phyloP scores from a whole-genome alignment of 2,888 invertebrate genomes.

The Lochmaea crataegi region DNA sequence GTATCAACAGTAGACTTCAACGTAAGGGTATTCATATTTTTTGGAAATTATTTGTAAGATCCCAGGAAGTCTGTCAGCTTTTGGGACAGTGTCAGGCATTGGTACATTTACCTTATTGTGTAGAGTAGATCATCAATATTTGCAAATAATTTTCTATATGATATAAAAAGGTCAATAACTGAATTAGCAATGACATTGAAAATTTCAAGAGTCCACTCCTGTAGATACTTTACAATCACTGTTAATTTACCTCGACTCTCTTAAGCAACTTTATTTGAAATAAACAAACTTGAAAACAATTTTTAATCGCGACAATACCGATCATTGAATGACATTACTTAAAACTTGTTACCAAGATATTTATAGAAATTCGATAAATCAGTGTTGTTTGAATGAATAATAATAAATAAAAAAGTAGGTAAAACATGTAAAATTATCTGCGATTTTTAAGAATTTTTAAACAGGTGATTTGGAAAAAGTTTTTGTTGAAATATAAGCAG shows the following conservation, averaged over 20 bases:
- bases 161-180: background rate
- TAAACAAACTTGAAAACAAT: background rate
- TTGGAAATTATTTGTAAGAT: no score
- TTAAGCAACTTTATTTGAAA: background rate
- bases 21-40: no score
- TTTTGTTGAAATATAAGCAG: slow-evolving; percentile 22
- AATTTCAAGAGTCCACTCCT: background rate
- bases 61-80: no score
- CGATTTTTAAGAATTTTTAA: no score
- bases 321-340: background rate
- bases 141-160: background rate
- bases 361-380: background rate
- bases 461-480: slow-evolving; percentile 36
- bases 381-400: background rate
- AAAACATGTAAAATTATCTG: background rate
- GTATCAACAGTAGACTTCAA: no score
- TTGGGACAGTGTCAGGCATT: no score
- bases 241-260: background rate
- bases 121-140: background rate
- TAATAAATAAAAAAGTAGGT: background rate
- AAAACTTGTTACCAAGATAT: background rate
- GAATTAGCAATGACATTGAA: background rate
- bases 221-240: background rate
- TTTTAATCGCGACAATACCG: background rate
- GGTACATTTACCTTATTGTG: no score